phyloP scores from a whole-genome alignment of 1,140 invertebrate genomes.

The Delia radicum region DNA sequence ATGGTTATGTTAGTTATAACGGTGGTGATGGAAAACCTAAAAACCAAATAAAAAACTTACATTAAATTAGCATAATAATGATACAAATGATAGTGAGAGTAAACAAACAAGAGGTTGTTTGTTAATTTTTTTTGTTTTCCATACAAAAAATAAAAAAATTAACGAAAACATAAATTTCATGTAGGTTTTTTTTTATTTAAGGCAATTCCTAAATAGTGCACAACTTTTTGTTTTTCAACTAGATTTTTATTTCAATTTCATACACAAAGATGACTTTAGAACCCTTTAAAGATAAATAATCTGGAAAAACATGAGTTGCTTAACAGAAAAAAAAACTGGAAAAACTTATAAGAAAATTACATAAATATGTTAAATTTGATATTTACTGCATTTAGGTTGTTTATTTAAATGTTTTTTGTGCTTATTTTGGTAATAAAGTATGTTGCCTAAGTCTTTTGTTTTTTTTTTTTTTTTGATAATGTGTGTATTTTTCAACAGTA shows the following conservation, averaged over 20 bases:
- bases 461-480: neutral
- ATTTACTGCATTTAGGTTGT: neutral
- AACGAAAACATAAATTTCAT: neutral
- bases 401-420: neutral
- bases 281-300: slow-evolving; percentile 9
- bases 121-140: neutral
- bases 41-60: slow-evolving; percentile 10
- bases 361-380: neutral
- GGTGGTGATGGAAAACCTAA: slow-evolving; percentile 1
- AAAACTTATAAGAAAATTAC: neutral
- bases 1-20: neutral
- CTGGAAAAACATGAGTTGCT: neutral
- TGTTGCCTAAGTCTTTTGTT: slow-evolving; percentile 12
- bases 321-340: neutral
- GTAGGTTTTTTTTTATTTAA: neutral
- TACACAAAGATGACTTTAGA: slow-evolving; percentile 15
- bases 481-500: too few species aligned
- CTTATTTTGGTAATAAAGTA: neutral
- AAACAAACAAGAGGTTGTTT: slow-evolving; percentile 10
- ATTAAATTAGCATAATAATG: slow-evolving; percentile 23
- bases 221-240: neutral
- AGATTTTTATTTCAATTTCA: neutral
- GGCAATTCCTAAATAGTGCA: too few species aligned
- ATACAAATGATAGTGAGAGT: slow-evolving; percentile 22
- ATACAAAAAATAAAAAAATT: neutral